These are phyloP conservation scores for Indri indri DNA, from an alignment of 2,113 vertebrate species.

Conservation along the genomic window DNA sequence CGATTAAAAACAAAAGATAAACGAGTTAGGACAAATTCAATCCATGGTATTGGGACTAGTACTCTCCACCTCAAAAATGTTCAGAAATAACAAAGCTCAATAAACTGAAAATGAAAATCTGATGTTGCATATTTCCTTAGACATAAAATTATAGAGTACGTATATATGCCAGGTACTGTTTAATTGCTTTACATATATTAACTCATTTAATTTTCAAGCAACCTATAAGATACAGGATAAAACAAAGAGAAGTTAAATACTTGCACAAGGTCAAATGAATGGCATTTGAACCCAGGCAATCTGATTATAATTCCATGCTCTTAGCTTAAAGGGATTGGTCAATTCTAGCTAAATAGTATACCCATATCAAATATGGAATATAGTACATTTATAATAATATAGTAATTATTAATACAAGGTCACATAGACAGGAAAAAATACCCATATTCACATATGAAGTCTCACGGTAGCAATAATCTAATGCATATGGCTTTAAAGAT, in stretches of 20 bases:
- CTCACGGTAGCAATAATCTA: constrained; percentile 30
- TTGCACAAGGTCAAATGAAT: not conserved
- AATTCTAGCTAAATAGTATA: not conserved
- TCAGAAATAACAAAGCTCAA: not conserved
- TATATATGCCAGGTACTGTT: not conserved
- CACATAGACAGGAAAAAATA: constrained; percentile 44
- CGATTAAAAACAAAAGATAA: not conserved
- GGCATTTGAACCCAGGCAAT: not conserved
- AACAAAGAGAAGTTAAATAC: not conserved
- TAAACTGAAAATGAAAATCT: not conserved
- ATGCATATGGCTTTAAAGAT: constrained; percentile 52
- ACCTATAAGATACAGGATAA: not conserved
- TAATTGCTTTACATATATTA: not conserved
- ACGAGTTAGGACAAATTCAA: not conserved
- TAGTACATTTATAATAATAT: not conserved
- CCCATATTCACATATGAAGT: not conserved
- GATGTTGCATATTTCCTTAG: not conserved
- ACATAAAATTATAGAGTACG: not conserved
- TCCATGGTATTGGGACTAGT: not conserved
- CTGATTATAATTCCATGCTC: not conserved
- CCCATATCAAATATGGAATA: not conserved
- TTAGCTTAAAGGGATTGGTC: not conserved
- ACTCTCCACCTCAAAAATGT: not conserved
- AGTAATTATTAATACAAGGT: constrained; percentile 50
- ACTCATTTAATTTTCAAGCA: not conserved